phyloP scores from a whole-genome alignment of 2,113 vertebrate genomes.

The Pygoscelis adeliae region DNA sequence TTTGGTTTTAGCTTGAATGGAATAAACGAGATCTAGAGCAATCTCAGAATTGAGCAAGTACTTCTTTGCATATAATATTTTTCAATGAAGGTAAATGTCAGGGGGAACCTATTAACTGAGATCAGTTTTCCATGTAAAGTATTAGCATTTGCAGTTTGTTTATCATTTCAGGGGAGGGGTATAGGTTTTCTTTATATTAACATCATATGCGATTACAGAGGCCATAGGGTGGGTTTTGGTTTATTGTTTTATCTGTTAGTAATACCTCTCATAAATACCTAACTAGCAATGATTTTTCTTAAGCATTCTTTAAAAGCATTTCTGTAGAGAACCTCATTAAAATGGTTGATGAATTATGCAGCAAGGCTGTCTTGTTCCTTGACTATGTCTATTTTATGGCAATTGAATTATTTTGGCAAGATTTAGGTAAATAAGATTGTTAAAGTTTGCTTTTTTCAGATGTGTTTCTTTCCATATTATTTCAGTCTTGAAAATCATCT shows the following conservation, averaged over 20 bases:
- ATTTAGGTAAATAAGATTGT: conserved; percentile 16
- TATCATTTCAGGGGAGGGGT: not conserved
- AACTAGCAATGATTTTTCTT: conserved; percentile 12
- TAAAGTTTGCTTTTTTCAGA: conserved; percentile 36
- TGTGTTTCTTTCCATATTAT: not conserved
- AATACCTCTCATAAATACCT: conserved; percentile 12
- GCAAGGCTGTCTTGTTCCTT: conserved; percentile 40
- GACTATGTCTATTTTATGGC: conserved; percentile 41
- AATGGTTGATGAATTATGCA: conserved; percentile 61
- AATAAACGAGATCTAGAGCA: not conserved
- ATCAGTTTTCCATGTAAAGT: not conserved
- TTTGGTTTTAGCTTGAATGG: not conserved
- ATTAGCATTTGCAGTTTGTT: not conserved
- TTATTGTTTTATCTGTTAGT: conserved; percentile 35
- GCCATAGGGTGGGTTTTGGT: not conserved
- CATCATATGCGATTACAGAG: not conserved
- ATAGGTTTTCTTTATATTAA: not conserved
- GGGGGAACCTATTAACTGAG: not conserved
- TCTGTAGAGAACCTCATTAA: conserved; percentile 46
- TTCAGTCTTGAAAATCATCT: not conserved
- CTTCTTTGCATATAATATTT: not conserved
- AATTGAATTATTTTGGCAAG: conserved; percentile 36
- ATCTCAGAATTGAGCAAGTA: not conserved
- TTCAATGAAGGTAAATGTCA: not conserved
- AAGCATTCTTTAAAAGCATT: conserved; percentile 56